Conservation (phyloP, 2,113 vertebrate genomes). For the Empidonax alnorum region DNA sequence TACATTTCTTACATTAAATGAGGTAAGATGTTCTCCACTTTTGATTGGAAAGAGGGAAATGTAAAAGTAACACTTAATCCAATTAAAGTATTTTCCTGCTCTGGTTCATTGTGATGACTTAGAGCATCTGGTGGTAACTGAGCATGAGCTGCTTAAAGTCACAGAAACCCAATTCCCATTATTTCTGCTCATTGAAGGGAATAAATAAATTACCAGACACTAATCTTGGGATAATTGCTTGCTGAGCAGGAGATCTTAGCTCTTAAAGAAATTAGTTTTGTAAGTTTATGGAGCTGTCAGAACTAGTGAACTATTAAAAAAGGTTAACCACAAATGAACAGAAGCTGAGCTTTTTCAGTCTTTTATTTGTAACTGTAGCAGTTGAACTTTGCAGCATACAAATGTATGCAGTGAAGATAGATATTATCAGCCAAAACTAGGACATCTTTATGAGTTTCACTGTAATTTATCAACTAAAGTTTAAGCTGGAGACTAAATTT, state of each 20-base stretch:
- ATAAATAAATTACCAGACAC: slow-evolving; percentile 74
- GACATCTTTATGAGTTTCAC: not conserved
- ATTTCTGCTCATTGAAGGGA: slow-evolving; percentile 77
- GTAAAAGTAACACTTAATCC: slow-evolving; percentile 72
- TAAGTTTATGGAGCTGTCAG: slow-evolving; percentile 70
- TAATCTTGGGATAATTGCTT: slow-evolving; percentile 80
- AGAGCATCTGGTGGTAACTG: slow-evolving; percentile 68
- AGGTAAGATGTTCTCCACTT: not conserved
- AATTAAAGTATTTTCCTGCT: slow-evolving; percentile 73
- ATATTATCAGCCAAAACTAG: not conserved
- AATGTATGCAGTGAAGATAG: not conserved
- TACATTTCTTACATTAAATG: not conserved
- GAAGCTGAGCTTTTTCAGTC: slow-evolving; percentile 34
- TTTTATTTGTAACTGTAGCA: not conserved
- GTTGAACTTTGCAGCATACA: not conserved
- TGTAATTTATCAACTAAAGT: not conserved
- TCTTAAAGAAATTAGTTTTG: slow-evolving; percentile 68
- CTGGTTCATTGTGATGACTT: slow-evolving; percentile 70
- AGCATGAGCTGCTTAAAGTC: slow-evolving; percentile 63
- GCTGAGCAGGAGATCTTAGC: slow-evolving; percentile 64
- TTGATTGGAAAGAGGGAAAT: not conserved
- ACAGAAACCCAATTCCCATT: slow-evolving; percentile 73
- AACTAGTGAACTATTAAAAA: slow-evolving; percentile 50
- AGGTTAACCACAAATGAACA: slow-evolving; percentile 64
- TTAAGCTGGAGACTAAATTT: not conserved